Evolutionary conservation across 2,797 vertebrate genomes (phyloP).

Genomic region (Paedocypris micromegethes): DNA sequence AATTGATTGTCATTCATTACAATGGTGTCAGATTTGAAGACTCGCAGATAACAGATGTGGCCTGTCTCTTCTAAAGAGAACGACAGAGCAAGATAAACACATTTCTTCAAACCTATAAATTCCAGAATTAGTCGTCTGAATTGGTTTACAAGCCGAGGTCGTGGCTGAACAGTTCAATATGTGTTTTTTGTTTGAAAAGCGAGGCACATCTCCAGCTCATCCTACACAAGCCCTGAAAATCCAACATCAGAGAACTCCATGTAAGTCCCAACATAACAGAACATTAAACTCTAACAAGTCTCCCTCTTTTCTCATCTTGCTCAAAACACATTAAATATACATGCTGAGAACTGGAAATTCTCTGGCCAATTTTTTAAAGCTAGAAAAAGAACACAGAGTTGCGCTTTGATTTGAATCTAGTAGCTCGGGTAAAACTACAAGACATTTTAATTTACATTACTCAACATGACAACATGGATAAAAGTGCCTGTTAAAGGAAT

Average conservation of each 20-base stretch:
- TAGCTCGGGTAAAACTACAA: constrained; percentile 7
- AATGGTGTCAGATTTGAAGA: no score
- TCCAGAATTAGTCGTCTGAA: constrained; percentile 7
- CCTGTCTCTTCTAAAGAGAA: no score
- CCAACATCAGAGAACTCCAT: constrained; percentile 10
- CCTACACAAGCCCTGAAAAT: neutral
- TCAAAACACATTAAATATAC: constrained; percentile 22
- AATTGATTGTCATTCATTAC: no score
- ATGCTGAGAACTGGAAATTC: constrained; percentile 6
- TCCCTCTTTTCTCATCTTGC: constrained; percentile 20
- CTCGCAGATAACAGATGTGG: no score
- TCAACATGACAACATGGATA: neutral
- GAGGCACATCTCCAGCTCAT: neutral
- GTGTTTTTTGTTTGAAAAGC: neutral
- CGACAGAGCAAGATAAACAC: neutral
- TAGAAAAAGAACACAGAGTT: neutral
- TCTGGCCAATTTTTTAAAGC: neutral
- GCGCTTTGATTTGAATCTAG: constrained; percentile 13
- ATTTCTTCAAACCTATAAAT: neutral
- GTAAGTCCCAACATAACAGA: constrained; percentile 16
- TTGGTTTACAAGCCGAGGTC: constrained; percentile 1
- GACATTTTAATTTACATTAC: neutral
- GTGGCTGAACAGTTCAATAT: neutral
- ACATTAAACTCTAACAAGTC: constrained; percentile 16
- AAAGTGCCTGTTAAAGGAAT: neutral